These are phyloP conservation scores for Cardiocondyla obscurior DNA, from an alignment of 1,140 invertebrate species.

Conservation along the genomic window DNA sequence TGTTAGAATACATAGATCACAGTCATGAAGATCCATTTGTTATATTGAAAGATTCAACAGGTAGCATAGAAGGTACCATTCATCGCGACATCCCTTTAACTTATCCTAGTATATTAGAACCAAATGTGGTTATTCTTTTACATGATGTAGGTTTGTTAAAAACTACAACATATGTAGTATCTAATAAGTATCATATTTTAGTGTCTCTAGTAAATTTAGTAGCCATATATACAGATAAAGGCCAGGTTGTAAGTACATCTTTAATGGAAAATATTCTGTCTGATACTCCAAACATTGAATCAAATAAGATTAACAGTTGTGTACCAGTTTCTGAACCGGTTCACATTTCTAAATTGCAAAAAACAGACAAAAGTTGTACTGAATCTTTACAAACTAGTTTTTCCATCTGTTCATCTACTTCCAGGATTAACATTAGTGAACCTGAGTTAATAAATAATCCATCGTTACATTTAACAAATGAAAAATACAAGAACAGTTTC, in stretches of 20 bases:
- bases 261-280: conserved; percentile 45
- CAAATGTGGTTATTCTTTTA: conserved; percentile 76
- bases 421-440: not conserved
- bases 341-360: not conserved
- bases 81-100: conserved; percentile 75
- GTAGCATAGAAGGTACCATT: conserved; percentile 76
- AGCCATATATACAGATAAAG: conserved; percentile 75
- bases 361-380: not conserved
- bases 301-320: not conserved
- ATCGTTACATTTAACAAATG: not conserved
- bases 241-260: conserved; percentile 68
- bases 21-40: conserved; percentile 77
- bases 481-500: not conserved
- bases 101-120: conserved; percentile 77
- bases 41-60: conserved; percentile 78
- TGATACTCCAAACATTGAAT: not conserved
- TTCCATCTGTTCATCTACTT: not conserved
- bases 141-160: conserved; percentile 73
- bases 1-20: conserved; percentile 77
- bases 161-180: conserved; percentile 59
- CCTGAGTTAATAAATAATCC: not conserved
- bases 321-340: not conserved
- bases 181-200: conserved; percentile 75
- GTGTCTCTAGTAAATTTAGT: conserved; percentile 75
- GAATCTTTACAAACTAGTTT: not conserved